These are phyloP conservation scores for Piscicola geometra DNA, from an alignment of 2,888 invertebrate species.

Conservation along the genomic window DNA sequence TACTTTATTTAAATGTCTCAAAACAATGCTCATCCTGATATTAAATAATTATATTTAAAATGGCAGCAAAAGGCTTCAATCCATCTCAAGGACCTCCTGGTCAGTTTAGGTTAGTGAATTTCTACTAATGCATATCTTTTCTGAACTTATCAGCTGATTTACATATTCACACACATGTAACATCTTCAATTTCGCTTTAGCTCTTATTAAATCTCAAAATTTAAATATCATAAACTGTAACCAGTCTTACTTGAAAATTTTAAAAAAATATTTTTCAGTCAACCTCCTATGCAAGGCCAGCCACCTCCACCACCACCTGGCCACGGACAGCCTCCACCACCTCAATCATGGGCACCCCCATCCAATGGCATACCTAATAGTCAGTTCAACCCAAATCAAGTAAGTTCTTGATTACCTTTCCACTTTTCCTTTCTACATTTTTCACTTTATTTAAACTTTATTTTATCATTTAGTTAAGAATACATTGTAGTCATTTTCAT, in stretches of 20 bases:
- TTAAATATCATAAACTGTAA: neutral
- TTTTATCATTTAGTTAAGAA: too few relatives aligned
- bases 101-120: neutral
- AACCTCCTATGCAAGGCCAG: constrained; percentile 5
- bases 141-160: too few relatives aligned
- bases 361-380: neutral
- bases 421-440: too few relatives aligned
- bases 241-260: neutral
- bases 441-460: neutral
- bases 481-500: too few relatives aligned
- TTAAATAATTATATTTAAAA: neutral
- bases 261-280: neutral
- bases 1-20: neutral
- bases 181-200: too few relatives aligned
- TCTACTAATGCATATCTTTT: too few relatives aligned
- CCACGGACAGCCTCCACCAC: neutral
- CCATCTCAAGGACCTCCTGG: neutral
- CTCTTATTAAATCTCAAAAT: too few relatives aligned
- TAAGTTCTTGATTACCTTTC: neutral
- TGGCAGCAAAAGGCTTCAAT: neutral
- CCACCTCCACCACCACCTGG: constrained; percentile 6
- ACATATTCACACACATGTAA: too few relatives aligned
- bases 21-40: neutral
- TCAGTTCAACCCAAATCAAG: constrained; percentile 3
- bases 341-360: neutral